These are phyloP conservation scores for Flexamia atlantica DNA, from an alignment of 2,888 invertebrate genomes.

Conservation along the genomic window DNA sequence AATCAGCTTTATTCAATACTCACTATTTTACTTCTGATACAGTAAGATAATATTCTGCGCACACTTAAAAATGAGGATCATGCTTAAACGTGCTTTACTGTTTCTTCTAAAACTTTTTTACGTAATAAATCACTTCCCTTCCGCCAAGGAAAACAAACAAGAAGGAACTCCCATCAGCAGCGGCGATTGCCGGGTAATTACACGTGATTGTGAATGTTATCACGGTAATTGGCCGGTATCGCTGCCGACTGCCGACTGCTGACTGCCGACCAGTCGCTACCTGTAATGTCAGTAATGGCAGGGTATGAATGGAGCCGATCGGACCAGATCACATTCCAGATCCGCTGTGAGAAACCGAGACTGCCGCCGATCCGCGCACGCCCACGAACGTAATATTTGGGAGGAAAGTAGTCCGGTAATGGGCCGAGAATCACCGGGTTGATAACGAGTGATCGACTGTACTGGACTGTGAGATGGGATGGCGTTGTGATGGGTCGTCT, in stretches of 20 bases:
- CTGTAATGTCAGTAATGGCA: slow-evolving; percentile 26
- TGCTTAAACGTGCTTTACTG: no score
- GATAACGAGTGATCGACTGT: no score
- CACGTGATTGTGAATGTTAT: not conserved
- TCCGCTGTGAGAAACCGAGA: slow-evolving; percentile 27
- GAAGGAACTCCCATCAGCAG: no score
- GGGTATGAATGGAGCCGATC: slow-evolving; percentile 43
- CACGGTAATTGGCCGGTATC: not conserved
- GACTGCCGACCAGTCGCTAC: slow-evolving; percentile 2
- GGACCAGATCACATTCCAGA: slow-evolving; percentile 34
- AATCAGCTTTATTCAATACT: no score
- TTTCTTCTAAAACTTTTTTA: no score
- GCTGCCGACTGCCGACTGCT: not conserved
- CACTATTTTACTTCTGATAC: no score
- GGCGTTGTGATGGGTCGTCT: no score
- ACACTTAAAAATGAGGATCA: no score
- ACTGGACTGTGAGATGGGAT: no score
- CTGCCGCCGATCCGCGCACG: slow-evolving; percentile 10
- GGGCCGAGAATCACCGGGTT: not conserved
- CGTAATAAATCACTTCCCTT: no score
- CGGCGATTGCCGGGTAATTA: not conserved
- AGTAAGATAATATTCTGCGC: no score
- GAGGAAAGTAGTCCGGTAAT: slow-evolving; percentile 27
- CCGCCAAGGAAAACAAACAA: no score
- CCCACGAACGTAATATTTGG: slow-evolving; percentile 8